Percentiles rank a stretch among this genome's conserved stretches.
These are phyloP conservation scores for Pipistrellus kuhlii DNA, from an alignment of 2,797 vertebrate genomes.

Conservation along the genomic window DNA sequence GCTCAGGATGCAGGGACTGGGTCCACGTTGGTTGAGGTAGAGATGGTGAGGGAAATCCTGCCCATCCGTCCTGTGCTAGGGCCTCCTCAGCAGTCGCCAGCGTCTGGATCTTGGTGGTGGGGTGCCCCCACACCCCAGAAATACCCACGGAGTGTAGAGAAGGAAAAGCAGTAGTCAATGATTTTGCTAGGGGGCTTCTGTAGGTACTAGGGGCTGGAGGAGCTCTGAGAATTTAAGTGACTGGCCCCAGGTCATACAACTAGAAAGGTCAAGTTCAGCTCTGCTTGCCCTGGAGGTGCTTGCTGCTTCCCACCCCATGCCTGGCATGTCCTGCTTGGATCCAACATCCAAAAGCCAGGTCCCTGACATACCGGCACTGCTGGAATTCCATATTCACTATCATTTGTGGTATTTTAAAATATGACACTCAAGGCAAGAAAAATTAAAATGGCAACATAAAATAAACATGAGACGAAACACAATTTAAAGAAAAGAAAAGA, in stretches of 20 bases:
- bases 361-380: accelerated
- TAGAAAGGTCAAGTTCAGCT: neutral
- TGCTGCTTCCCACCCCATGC: neutral
- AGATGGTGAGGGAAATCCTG: accelerated
- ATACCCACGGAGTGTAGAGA: accelerated
- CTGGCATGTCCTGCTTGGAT: accelerated
- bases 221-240: neutral
- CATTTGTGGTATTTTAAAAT: neutral
- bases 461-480: neutral
- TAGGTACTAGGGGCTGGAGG: neutral
- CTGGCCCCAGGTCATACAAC: neutral
- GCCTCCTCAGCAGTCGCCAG: no score
- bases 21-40: accelerated
- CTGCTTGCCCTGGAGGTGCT: accelerated
- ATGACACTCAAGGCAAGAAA: neutral
- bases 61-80: accelerated
- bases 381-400: neutral
- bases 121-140: neutral
- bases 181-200: neutral
- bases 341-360: neutral
- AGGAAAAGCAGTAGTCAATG: neutral
- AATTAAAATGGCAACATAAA: neutral
- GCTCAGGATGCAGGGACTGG: accelerated
- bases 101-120: neutral
- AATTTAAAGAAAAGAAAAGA: neutral